A percentile compares a stretch with the other conserved stretches of the same genome.
Conservation (phyloP, 2,113 vertebrate genomes). For the Scomber scombrus region DNA sequence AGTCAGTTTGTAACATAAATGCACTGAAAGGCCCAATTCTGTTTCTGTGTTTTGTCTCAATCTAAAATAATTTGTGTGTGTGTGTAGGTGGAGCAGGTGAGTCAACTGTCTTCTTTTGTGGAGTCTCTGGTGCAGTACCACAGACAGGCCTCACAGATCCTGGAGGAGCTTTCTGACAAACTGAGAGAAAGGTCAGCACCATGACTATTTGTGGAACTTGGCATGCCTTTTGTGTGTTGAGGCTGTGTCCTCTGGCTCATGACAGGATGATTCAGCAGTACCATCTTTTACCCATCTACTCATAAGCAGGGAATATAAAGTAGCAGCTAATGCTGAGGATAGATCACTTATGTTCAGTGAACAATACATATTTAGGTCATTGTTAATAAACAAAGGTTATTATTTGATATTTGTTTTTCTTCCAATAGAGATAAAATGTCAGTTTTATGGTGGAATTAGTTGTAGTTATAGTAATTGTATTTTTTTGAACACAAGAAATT, state of each 20-base stretch:
- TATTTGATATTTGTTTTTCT: neutral
- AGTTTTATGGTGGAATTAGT: neutral
- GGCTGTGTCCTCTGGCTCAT: constrained; percentile 21
- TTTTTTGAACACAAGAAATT: neutral
- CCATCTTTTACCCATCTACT: neutral
- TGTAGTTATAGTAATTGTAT: neutral
- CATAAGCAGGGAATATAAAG: constrained; percentile 11
- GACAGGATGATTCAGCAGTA: constrained; percentile 28
- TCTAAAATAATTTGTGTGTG: constrained; percentile 8
- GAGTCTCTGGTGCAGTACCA: constrained; percentile 97
- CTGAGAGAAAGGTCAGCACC: constrained; percentile 88
- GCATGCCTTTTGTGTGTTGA: constrained; percentile 35
- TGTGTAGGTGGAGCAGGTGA: constrained; percentile 95
- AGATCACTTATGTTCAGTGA: constrained; percentile 6
- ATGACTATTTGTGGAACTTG: constrained; percentile 30
- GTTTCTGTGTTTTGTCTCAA: neutral
- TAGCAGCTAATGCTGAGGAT: neutral
- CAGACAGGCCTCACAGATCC: constrained; percentile 89
- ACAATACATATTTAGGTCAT: neutral
- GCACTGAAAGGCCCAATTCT: neutral
- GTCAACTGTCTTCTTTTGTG: constrained; percentile 93
- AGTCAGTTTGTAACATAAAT: neutral
- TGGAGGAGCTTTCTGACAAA: constrained; percentile 90
- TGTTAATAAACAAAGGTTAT: neutral
- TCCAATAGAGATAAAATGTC: neutral